Evolutionary conservation across 1,140 invertebrate genomes (phyloP), one percentile per base, ranked within the genome.

Genomic region (Heliconius hermathena): DNA sequence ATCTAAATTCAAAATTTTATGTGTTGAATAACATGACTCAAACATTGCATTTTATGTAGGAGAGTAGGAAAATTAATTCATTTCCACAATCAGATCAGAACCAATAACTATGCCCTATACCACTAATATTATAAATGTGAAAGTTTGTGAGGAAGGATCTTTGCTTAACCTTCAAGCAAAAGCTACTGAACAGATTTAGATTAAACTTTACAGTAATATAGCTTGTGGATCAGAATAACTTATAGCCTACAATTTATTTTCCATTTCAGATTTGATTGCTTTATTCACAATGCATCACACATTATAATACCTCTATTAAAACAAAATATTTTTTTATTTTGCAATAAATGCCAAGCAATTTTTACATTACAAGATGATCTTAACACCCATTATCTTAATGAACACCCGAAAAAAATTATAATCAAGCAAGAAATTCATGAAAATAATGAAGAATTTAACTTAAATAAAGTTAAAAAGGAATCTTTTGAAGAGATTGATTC

Each of bases 241-340:
- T 4, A 16, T 16, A 46, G 41, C 13, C 41, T 46, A 16, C 13
- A 46, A 46, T 46, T 46, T 46, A 77, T 76, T 83, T 74, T 20
- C n/a, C 13, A 49, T 91, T 91, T 22, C 87, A 91, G 90, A 76
- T 90, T 86, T 71, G 70, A 84, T 5, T 78, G 75, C 5, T 52
- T 89, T 52, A 73, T 90, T 4, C 90, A 91, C 49, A 90, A 90
- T 73, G 82, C 85, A 11, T 83, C 77, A 60, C 90, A 91, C 57
- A 90, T 91, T 70, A 87, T 91, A 71, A 91, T 91, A 82, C 90
- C 90, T 13, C 60, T 91, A 2, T 60, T 87, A 0, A 86, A 84
- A 11, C 82, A 82, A 41, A 81, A 78, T 5, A 57, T 2, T 29
- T 26, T 66, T 66, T 16, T 66, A 13, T 26, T 66, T n/a, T 66